Conservation (phyloP, 2,797 vertebrate species). For the Lateolabrax maculatus region DNA sequence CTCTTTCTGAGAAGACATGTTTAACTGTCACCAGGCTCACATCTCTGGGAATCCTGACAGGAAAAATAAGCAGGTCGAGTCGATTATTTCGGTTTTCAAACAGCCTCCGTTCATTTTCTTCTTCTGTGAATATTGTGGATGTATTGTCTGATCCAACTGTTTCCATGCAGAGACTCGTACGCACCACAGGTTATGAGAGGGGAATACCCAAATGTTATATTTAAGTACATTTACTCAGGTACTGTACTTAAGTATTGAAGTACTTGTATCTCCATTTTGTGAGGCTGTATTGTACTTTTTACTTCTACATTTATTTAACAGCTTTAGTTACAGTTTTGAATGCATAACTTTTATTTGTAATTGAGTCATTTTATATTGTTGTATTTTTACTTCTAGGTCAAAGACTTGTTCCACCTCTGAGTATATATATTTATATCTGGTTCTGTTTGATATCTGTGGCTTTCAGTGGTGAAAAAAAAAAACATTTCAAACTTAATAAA, state of each 20-base stretch:
- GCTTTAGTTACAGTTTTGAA: too few species aligned
- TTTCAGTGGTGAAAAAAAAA: not conserved
- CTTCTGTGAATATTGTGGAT: not conserved
- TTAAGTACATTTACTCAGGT: not conserved
- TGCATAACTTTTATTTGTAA: too few species aligned
- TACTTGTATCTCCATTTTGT: not conserved
- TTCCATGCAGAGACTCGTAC: not conserved
- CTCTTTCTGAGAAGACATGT: conserved; percentile 7
- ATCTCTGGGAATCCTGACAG: not conserved
- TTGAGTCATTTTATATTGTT: too few species aligned
- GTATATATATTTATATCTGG: too few species aligned
- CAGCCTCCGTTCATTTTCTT: not conserved
- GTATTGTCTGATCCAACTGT: too few species aligned
- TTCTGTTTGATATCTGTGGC: too few species aligned
- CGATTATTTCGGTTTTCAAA: not conserved
- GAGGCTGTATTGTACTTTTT: not conserved
- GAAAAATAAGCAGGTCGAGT: not conserved
- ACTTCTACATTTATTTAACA: not conserved
- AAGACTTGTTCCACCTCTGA: not conserved
- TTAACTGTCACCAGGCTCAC: conserved; percentile 1
- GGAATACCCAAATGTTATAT: not conserved
- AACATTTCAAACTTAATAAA: too few species aligned
- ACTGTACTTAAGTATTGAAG: not conserved
- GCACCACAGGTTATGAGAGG: not conserved
- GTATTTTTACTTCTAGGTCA: too few species aligned